A percentile compares a stretch with the other conserved stretches of the same genome.
phyloP scores from a whole-genome alignment of 2,888 invertebrate species.

The Leptinotarsa tumamoca region DNA sequence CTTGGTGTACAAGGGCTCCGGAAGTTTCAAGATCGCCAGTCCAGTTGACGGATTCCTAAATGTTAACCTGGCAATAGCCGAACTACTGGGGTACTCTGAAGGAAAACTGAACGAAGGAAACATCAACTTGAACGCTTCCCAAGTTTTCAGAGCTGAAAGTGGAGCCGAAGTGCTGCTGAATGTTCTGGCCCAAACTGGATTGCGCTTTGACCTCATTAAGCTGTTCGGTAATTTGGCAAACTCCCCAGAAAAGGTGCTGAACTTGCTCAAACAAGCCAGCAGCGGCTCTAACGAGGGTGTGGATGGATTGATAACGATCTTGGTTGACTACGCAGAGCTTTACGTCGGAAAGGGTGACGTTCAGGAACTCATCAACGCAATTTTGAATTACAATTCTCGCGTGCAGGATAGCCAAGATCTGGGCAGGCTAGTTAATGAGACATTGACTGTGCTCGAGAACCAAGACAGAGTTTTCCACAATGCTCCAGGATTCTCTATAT shows the following conservation, averaged over 20 bases:
- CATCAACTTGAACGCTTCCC: constrained; percentile 4
- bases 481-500: neutral
- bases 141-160: constrained; percentile 24
- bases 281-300: constrained; percentile 35
- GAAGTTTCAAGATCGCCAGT: constrained; percentile 25
- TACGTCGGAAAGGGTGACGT: constrained; percentile 16
- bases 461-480: constrained; percentile 27
- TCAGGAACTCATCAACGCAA: constrained; percentile 18
- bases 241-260: constrained; percentile 27
- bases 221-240: neutral
- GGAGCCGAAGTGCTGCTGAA: constrained; percentile 35
- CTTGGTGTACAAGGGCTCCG: constrained; percentile 28
- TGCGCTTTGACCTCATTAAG: constrained; percentile 20
- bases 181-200: constrained; percentile 29
- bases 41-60: constrained; percentile 25
- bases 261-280: constrained; percentile 28
- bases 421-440: constrained; percentile 17
- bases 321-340: constrained; percentile 23
- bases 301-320: constrained; percentile 35
- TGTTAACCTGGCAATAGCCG: constrained; percentile 24
- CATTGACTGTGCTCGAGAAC: constrained; percentile 21
- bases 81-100: constrained; percentile 20
- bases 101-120: constrained; percentile 19
- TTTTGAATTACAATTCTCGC: constrained; percentile 31
- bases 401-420: constrained; percentile 19